A percentile compares a stretch with the other conserved stretches of the same genome.
Conservation (phyloP, 2,797 vertebrate genomes). For the Thunnus albacares region DNA sequence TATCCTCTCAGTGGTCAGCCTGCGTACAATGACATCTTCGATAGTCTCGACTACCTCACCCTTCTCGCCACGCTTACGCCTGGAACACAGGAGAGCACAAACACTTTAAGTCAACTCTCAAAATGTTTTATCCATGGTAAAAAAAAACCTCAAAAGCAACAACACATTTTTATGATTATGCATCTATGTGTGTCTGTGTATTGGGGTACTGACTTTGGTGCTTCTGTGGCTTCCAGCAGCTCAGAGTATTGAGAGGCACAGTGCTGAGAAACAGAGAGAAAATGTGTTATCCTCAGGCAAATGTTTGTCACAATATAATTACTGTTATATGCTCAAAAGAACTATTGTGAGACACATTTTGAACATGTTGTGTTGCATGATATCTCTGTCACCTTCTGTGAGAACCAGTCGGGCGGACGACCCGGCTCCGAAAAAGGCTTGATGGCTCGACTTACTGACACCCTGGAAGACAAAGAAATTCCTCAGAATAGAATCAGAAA, state of each 20-base stretch:
- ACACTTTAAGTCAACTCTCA: neutral
- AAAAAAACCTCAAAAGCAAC: neutral
- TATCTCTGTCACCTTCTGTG: slow-evolving; percentile 91
- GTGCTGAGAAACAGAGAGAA: slow-evolving; percentile 87
- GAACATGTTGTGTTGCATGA: neutral
- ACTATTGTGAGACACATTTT: slow-evolving; percentile 14
- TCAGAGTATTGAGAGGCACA: slow-evolving; percentile 99
- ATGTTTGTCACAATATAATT: neutral
- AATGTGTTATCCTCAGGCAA: slow-evolving; percentile 5
- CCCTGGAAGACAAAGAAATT: slow-evolving; percentile 85
- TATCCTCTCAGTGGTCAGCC: slow-evolving; percentile 95
- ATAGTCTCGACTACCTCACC: slow-evolving; percentile 99
- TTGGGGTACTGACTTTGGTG: slow-evolving; percentile 93
- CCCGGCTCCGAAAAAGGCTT: slow-evolving; percentile 98
- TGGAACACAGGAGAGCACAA: slow-evolving; percentile 60
- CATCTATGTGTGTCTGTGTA: neutral
- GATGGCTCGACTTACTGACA: slow-evolving; percentile 98
- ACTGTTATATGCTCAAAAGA: neutral
- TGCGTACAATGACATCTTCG: slow-evolving; percentile 97
- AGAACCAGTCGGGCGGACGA: slow-evolving; percentile 99
- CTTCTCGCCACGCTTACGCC: slow-evolving; percentile 97
- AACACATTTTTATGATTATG: neutral
- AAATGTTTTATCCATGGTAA: neutral
- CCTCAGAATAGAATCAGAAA: slow-evolving; percentile 4
- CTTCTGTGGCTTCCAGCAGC: slow-evolving; percentile 97